Evolutionary conservation across 2,797 vertebrate genomes (phyloP).

Genomic region (Eulemur mongoz): DNA sequence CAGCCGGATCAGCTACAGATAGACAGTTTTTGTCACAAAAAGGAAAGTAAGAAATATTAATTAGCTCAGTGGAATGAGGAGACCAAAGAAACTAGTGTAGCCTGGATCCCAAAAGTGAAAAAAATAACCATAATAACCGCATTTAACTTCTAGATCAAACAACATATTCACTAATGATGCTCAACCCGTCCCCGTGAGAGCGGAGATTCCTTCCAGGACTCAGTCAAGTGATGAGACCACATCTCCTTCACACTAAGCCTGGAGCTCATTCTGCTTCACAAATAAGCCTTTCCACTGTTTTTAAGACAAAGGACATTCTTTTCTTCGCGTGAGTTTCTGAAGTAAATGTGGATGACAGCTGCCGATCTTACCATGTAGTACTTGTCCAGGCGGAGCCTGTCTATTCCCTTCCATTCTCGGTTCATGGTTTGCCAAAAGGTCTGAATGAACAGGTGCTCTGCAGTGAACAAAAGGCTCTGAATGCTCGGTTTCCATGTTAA

Average conservation of each 20-base stretch:
- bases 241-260: too few relatives aligned
- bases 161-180: too few relatives aligned
- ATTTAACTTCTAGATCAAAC: neutral
- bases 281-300: too few relatives aligned
- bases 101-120: neutral
- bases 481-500: accelerated
- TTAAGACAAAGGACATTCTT: neutral
- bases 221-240: too few relatives aligned
- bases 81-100: accelerated
- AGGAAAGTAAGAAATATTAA: neutral
- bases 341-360: accelerated
- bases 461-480: slow-evolving; percentile 44
- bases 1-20: slow-evolving; percentile 90
- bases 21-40: slow-evolving; percentile 55
- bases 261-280: too few relatives aligned
- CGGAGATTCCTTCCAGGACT: too few relatives aligned
- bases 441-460: slow-evolving; percentile 88
- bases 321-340: neutral
- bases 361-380: slow-evolving; percentile 89
- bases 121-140: neutral
- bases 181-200: neutral
- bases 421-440: slow-evolving; percentile 93
- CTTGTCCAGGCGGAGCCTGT: slow-evolving; percentile 92
- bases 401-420: slow-evolving; percentile 94
- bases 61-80: neutral